A percentile compares a stretch with the other conserved stretches of the same genome.
These are phyloP conservation scores for Drosophila pallidifrons DNA, from an alignment of 1,140 invertebrate species.

Conservation along the genomic window DNA sequence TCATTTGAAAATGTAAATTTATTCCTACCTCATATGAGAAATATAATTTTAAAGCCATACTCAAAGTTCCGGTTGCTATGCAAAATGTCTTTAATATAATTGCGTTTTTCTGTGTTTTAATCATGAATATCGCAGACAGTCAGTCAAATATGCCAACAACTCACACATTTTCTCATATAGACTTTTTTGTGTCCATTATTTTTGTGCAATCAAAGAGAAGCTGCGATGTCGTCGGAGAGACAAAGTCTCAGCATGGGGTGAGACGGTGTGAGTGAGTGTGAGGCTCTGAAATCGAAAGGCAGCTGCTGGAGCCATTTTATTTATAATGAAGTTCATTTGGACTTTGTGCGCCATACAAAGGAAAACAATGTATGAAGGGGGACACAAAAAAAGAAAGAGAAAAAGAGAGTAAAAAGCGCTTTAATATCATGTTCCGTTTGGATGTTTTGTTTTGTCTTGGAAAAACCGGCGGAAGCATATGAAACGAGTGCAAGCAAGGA, in stretches of 20 bases:
- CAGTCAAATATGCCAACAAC: too few species aligned
- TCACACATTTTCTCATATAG: too few species aligned
- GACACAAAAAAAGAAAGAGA: background rate
- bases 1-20: too few species aligned
- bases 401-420: slow-evolving; percentile 38
- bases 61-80: too few species aligned
- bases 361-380: slow-evolving; percentile 36
- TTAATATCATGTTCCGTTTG: slow-evolving; percentile 66
- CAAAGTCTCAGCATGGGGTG: background rate
- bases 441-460: slow-evolving; percentile 35
- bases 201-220: too few species aligned
- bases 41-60: too few species aligned
- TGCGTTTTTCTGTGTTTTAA: too few species aligned
- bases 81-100: too few species aligned
- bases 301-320: slow-evolving; percentile 48
- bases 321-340: slow-evolving; percentile 78
- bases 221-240: background rate
- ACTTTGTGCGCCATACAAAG: slow-evolving; percentile 56
- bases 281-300: slow-evolving; percentile 8
- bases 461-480: slow-evolving; percentile 28
- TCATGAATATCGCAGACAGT: too few species aligned
- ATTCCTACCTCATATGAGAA: too few species aligned
- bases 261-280: background rate
- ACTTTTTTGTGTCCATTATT: too few species aligned
- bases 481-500: slow-evolving; percentile 46